phyloP scores from a whole-genome alignment of 2,888 invertebrate species.

The Hypomecis atomaria region DNA sequence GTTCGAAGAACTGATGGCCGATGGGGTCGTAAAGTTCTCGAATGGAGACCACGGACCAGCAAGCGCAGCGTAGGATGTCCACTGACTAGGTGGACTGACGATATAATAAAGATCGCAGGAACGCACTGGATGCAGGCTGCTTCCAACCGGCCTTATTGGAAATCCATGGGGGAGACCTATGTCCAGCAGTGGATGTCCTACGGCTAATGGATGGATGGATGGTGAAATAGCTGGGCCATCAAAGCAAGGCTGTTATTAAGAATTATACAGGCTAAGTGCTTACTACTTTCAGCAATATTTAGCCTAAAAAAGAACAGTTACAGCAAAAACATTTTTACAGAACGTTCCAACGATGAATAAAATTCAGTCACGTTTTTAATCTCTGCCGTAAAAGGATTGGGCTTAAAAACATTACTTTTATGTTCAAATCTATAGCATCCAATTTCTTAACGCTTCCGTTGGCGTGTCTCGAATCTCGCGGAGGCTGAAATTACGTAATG shows the following conservation, averaged over 20 bases:
- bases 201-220: too few species aligned
- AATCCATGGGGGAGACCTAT: too few species aligned
- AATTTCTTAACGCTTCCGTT: conserved; percentile 41
- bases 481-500: conserved; percentile 39
- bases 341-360: conserved; percentile 11
- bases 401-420: conserved; percentile 36
- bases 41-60: too few species aligned
- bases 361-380: conserved; percentile 40
- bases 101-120: too few species aligned
- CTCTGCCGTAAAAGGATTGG: conserved; percentile 34
- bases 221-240: too few species aligned
- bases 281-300: conserved; percentile 26
- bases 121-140: too few species aligned
- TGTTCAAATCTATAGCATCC: conserved; percentile 36
- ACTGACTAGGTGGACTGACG: too few species aligned
- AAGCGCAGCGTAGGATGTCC: too few species aligned
- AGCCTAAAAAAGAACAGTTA: conserved; percentile 9
- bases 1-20: too few species aligned
- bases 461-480: conserved; percentile 26
- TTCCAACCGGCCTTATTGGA: too few species aligned
- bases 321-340: conserved; percentile 19
- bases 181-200: too few species aligned
- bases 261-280: conserved; percentile 42
- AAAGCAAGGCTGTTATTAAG: conserved; percentile 47
- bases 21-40: too few species aligned